phyloP scores from a whole-genome alignment of 2,113 vertebrate genomes.

The Zosterops hypoxanthus region DNA sequence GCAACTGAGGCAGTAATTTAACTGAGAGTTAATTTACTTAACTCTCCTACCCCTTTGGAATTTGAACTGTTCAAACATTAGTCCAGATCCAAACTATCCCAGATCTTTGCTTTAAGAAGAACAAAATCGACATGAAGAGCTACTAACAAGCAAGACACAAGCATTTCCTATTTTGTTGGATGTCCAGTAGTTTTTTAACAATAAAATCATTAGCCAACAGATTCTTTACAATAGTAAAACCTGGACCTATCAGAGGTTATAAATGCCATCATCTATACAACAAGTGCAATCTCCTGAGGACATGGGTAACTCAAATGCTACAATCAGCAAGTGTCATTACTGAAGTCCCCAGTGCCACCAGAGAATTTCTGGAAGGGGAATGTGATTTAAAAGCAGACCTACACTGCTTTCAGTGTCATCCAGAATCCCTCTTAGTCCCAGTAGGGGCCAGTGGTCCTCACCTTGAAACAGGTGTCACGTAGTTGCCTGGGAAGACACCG shows the following conservation, averaged over 20 bases:
- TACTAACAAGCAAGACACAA: neutral
- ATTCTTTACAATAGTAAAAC: neutral
- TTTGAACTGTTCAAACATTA: neutral
- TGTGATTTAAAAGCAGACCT: neutral
- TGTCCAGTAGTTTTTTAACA: neutral
- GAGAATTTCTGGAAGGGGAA: neutral
- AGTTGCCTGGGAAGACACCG: slow-evolving; percentile 97
- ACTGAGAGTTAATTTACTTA: neutral
- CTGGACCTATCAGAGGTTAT: neutral
- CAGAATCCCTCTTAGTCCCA: neutral
- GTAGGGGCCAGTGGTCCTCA: slow-evolving; percentile 52
- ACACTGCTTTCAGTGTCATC: neutral
- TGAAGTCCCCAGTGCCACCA: neutral
- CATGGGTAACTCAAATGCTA: neutral
- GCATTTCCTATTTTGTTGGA: neutral
- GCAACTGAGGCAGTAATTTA: neutral
- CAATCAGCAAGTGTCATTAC: neutral
- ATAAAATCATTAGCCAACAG: neutral
- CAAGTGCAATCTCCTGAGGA: neutral
- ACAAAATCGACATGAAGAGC: neutral
- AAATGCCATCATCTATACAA: neutral
- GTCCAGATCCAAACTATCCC: neutral
- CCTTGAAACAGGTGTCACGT: slow-evolving; percentile 97
- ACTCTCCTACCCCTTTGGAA: neutral
- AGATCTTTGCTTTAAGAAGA: neutral